phyloP scores from a whole-genome alignment of 2,113 vertebrate genomes.

The Leuciscus idus region DNA sequence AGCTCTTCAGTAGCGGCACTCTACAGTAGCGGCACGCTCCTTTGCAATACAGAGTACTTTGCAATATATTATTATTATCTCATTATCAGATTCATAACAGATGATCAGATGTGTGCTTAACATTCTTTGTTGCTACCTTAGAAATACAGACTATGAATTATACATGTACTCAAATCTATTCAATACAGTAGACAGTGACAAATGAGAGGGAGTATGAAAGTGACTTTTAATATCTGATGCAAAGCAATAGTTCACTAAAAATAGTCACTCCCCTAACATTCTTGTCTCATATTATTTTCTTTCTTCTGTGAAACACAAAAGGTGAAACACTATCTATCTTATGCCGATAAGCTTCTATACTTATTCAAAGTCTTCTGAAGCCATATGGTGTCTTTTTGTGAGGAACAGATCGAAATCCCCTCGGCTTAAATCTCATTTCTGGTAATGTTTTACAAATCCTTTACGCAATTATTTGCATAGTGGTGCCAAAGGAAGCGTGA shows the following conservation, averaged over 20 bases:
- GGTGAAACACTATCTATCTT: not conserved
- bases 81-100: not conserved
- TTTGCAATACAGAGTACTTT: not conserved
- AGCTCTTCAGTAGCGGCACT: too few species aligned
- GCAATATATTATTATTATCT: not conserved
- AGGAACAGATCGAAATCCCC: not conserved
- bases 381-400: not conserved
- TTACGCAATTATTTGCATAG: not conserved
- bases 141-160: constrained; percentile 9
- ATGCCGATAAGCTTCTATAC: not conserved
- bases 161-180: not conserved
- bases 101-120: not conserved
- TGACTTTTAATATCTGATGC: constrained; percentile 2
- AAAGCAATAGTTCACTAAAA: not conserved
- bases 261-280: not conserved
- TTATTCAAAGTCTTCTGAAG: not conserved
- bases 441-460: not conserved
- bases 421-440: not conserved
- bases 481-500: not conserved
- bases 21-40: not conserved
- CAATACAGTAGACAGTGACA: not conserved
- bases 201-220: constrained; percentile 16
- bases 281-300: not conserved
- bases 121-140: not conserved
- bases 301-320: not conserved